Evolutionary conservation across 35 echinoderm and acorn worm genomes (phyloP), one percentile per base, ranked within the genome.

Genomic region (Eucidaris tribuloides): DNA sequence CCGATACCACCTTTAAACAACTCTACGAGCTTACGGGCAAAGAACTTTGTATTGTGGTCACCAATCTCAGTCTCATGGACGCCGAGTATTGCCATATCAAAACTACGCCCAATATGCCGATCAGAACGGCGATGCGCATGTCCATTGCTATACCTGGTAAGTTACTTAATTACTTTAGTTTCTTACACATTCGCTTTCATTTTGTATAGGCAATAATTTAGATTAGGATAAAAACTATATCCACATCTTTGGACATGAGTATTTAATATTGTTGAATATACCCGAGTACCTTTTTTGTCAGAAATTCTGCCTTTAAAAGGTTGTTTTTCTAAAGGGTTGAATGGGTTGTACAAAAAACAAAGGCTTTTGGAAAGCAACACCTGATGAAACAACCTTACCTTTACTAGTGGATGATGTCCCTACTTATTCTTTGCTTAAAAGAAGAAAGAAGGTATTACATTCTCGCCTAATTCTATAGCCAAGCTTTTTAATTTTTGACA

Each of bases 71-170:
- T 60, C 63, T 46, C 66, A 98, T 98, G 95, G 89, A 91, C 52
- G 81, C 59, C 2, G 89, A 87, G 37, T 98, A 98, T 52, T 98
- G 95, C 58, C 95, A 98, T 54, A 90, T 93, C 0, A 98, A 98
- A 81, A 98, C 95, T 45, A 93, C 90, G 7, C 95, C 95, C 59
- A 66, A 83, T 40, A 39, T 98, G 20, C 95, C 90, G 2, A 93
- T 98, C 27, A 85, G 95, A 62, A 86, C 55, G 27, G 95, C 95
- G 11, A 61, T 98, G 2, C 54, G 95, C 28, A 98, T 98, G 95
- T 98, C 95, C 5, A 85, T 89, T 50, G 81, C 86, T 24, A 93
- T 98, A 52, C 95, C 95, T 70, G 95, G 95, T 98, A 60, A 72
- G 82, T n/a, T n/a, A n/a, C n/a, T n/a, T n/a, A n/a, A n/a, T n/a